Conservation (phyloP, 2,797 vertebrate genomes). For the Hyperoplus immaculatus region DNA sequence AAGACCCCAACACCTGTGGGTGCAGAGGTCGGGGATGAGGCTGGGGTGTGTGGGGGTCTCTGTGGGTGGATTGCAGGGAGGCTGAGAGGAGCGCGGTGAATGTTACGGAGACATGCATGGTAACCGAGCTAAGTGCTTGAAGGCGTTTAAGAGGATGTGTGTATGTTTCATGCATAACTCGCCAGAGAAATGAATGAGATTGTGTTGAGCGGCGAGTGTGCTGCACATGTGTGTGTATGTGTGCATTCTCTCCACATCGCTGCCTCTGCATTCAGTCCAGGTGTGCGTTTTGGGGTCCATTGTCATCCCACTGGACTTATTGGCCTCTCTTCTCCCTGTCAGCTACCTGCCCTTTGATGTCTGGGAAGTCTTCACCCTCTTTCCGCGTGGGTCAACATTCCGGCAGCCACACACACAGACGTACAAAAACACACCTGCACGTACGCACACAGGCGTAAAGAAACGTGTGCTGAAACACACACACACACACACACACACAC, state of each 20-base stretch:
- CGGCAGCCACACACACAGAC: constrained; percentile 51
- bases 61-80: constrained; percentile 50
- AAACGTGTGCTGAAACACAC: neutral
- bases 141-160: constrained; percentile 67
- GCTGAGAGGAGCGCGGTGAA: constrained; percentile 40
- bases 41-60: constrained; percentile 60
- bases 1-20: constrained; percentile 93
- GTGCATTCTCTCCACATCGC: constrained; percentile 74
- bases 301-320: constrained; percentile 83
- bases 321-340: constrained; percentile 77
- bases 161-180: constrained; percentile 54
- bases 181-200: constrained; percentile 59
- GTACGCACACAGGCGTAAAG: constrained; percentile 20
- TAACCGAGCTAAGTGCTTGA: constrained; percentile 73
- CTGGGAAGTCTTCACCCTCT: constrained; percentile 83
- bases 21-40: constrained; percentile 83
- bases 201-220: constrained; percentile 45
- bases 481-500: constrained; percentile 61
- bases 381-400: constrained; percentile 82
- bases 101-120: constrained; percentile 69
- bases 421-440: constrained; percentile 25
- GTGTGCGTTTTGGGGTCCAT: constrained; percentile 84
- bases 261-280: constrained; percentile 86
- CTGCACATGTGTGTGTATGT: constrained; percentile 33
- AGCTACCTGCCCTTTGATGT: constrained; percentile 86